Evolutionary conservation across 1,140 invertebrate genomes (phyloP).

Genomic region (Orussus abietinus): DNA sequence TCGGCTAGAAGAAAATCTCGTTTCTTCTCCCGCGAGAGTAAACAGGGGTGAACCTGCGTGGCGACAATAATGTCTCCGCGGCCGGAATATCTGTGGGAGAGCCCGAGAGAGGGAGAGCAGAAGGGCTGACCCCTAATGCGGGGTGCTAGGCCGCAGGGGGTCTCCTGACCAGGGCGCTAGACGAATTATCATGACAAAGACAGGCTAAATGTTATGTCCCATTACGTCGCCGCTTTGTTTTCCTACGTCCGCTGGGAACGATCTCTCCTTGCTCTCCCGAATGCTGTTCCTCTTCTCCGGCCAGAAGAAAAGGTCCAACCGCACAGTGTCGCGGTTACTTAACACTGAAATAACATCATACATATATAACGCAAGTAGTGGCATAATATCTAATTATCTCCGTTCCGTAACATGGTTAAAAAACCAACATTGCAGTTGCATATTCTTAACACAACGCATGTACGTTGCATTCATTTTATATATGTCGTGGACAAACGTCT

Average conservation of each 20-base stretch:
- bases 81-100: constrained; percentile 6
- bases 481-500: too few relatives aligned
- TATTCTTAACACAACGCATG: too few relatives aligned
- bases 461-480: too few relatives aligned
- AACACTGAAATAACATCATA: too few relatives aligned
- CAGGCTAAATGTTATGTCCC: constrained; percentile 47
- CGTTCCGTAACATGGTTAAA: too few relatives aligned
- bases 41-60: constrained; percentile 50
- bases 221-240: constrained; percentile 48
- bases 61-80: constrained; percentile 41
- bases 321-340: too few relatives aligned
- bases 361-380: too few relatives aligned
- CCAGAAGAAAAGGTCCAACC: too few relatives aligned
- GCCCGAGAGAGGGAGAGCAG: neutral
- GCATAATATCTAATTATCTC: too few relatives aligned
- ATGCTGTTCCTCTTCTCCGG: too few relatives aligned
- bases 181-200: constrained; percentile 48
- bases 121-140: neutral
- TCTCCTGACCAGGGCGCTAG: constrained; percentile 45
- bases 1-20: constrained; percentile 41
- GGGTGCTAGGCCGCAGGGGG: constrained; percentile 27
- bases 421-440: too few relatives aligned
- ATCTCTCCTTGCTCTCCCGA: too few relatives aligned
- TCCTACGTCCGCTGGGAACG: constrained; percentile 34
- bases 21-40: constrained; percentile 25